phyloP scores from a whole-genome alignment of 1,140 invertebrate species.

The Drosophila asahinai region DNA sequence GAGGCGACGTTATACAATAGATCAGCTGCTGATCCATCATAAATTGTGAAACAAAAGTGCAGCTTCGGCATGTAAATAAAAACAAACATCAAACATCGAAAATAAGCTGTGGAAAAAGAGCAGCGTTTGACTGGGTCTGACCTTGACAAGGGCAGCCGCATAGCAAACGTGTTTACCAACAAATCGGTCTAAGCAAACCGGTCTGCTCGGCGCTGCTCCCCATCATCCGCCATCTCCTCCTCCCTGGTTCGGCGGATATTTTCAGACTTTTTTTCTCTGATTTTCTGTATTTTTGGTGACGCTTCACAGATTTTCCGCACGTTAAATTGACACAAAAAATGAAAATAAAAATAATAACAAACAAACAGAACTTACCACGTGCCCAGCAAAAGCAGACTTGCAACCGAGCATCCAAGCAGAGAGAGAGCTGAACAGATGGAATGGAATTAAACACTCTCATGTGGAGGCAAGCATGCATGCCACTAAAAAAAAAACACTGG shows the following conservation, averaged over 20 bases:
- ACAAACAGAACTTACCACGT: slow-evolving; percentile 12
- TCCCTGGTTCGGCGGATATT: slow-evolving; percentile 31
- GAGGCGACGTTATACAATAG: slow-evolving; percentile 39
- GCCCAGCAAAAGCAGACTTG: slow-evolving; percentile 24
- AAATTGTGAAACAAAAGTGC: slow-evolving; percentile 43
- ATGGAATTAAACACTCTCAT: slow-evolving; percentile 14
- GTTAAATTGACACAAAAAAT: slow-evolving; percentile 8
- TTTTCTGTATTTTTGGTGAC: slow-evolving; percentile 38
- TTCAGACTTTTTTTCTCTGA: slow-evolving; percentile 15
- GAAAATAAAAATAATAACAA: background rate
- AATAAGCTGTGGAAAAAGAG: slow-evolving; percentile 22
- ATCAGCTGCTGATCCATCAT: slow-evolving; percentile 53
- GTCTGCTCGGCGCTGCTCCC: slow-evolving; percentile 22
- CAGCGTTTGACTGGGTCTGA: slow-evolving; percentile 52
- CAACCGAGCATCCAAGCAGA: slow-evolving; percentile 25
- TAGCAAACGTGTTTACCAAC: slow-evolving; percentile 66
- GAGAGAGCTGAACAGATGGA: slow-evolving; percentile 7
- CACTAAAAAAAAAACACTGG: slow-evolving; percentile 12
- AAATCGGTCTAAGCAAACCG: slow-evolving; percentile 58
- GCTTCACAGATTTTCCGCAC: slow-evolving; percentile 68
- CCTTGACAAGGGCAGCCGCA: slow-evolving; percentile 75
- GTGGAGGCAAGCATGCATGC: slow-evolving; percentile 16
- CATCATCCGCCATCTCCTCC: slow-evolving; percentile 12
- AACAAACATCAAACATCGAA: background rate
- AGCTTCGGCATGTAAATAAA: slow-evolving; percentile 7